Base-by-base conservation (phyloP, 2,888 invertebrate species). In the Lagria hirta region DNA sequence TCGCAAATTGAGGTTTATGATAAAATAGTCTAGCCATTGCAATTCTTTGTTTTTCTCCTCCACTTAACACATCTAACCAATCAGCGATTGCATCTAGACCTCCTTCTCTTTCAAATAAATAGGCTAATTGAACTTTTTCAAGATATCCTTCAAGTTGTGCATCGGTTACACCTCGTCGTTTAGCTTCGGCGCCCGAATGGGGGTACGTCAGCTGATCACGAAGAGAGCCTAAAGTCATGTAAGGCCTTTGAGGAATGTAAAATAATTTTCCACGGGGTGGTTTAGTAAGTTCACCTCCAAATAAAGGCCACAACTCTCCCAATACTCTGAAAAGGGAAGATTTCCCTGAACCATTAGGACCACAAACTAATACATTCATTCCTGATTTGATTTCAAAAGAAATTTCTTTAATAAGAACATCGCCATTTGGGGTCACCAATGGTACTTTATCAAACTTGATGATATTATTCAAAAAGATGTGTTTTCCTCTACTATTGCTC, bases 21-120 rank as follows among this genome's bases (percentile, higher is more conserved):
- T 98, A 98, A 75, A 98, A 96, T 50, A 98, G 76, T 8, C 97
- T 81, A 7, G 97, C 94, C 97, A 98, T 98, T 79, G 98, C 98
- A 59, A 99, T 86, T 64, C 98, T 77, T 73, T 99, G 99, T 66
- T 99, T 99, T 75, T 99, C 98, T 7, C 98, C 99, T 0, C 99
- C 99, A 18, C 93, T 94, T 3, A 99, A 75, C 0, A 98, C 94
- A 70, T 99, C 99, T 81, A 97, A 89, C 98, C 98, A 99, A 75
- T 99, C 98, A 60, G 94, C 93, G 1, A 93, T 86, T 0, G 93
- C 84, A 71, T 96, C 90, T 79, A 94, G 85, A 4, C 89, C 90
- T 16, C 85, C 86, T 13, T 96, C 95, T 30, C 96, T 77, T 45
- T 84, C 81, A 27, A 89, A 74, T 40, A 97, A 76, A 74, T 95